Conservation (phyloP, 2,888 invertebrate species). For the Chouioia cunea region DNA sequence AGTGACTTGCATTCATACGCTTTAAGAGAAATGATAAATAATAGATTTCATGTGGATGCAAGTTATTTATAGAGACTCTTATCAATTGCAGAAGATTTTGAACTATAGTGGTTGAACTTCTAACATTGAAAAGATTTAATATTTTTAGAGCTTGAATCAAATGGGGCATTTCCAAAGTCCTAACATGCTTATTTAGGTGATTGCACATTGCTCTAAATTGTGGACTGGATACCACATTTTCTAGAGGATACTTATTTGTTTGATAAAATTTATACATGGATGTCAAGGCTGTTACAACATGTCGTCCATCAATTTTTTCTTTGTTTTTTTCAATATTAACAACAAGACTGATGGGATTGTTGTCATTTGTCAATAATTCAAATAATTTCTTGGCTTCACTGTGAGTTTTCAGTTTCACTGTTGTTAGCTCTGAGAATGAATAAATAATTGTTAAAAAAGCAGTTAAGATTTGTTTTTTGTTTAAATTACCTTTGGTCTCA, state of each 20-base stretch:
- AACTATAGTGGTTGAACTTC: constrained; percentile 35
- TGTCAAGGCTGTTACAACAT: constrained; percentile 24
- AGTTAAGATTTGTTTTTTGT: background rate
- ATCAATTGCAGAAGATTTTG: constrained; percentile 41
- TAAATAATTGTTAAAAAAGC: background rate
- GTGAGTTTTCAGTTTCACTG: background rate
- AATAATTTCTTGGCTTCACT: constrained; percentile 4
- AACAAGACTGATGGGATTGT: background rate
- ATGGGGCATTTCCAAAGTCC: constrained; percentile 15
- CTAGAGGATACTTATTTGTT: background rate
- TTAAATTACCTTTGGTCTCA: constrained; percentile 22
- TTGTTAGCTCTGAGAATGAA: constrained; percentile 9
- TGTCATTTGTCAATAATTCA: background rate
- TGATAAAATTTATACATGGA: constrained; percentile 29
- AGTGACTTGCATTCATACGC: constrained; percentile 19
- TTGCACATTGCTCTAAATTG: constrained; percentile 26
- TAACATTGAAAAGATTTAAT: constrained; percentile 23
- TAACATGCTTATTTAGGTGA: constrained; percentile 18
- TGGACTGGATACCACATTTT: background rate
- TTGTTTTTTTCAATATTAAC: constrained; percentile 18
- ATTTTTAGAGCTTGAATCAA: constrained; percentile 25
- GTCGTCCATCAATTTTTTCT: constrained; percentile 27
- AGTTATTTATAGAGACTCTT: constrained; percentile 36
- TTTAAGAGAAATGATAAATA: constrained; percentile 32
- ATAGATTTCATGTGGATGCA: constrained; percentile 29